Base-by-base conservation (phyloP, 1,140 invertebrate species). In the Euschistus heros region DNA sequence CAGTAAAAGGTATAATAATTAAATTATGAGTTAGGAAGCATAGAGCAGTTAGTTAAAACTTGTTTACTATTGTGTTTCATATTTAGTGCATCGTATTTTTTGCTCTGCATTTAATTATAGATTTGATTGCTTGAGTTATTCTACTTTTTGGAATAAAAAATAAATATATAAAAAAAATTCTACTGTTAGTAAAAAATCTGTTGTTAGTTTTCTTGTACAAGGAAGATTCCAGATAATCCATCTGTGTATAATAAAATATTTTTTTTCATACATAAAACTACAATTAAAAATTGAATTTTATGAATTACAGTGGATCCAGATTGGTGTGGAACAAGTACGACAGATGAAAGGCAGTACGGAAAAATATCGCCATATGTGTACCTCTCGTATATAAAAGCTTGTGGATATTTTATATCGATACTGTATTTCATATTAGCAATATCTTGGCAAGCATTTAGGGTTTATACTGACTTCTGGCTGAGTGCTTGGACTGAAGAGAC, bases 401-500 rank as follows among this genome's bases (percentile, higher is more conserved):
- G 85, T 70, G 84, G 84, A 0, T 70, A 80, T 57, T 68, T 76
- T 44, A 74, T 82, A 63, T 79, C 79, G 63, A 55, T 81, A 18
- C 71, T 73, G 66, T 86, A 81, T 71, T 73, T 86, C 63, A 69
- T 78, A 46, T 78, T 81, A 18, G 79, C 82, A 54, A 68, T 84
- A 66, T 75, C 76, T 63, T 83, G 79, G 76, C 81, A 85, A 75
- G 75, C 75, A 66, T 70, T 83, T 61, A 76, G 80, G 65, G 79
- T 86, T 37, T 80, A 77, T 68, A 82, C 81, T 47, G 84, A 84
- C 74, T 76, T 83, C 68, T 86, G 84, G 82, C 72, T 86, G 33
- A 80, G 79, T 67, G 71, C 75, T n/a, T 86, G 84, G 84, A 81
- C 81, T 18, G 26, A 68, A 37, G 61, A 65, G 62, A 64, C 66